phyloP scores from a whole-genome alignment of 2,113 vertebrate genomes.

The Spea bombifrons region DNA sequence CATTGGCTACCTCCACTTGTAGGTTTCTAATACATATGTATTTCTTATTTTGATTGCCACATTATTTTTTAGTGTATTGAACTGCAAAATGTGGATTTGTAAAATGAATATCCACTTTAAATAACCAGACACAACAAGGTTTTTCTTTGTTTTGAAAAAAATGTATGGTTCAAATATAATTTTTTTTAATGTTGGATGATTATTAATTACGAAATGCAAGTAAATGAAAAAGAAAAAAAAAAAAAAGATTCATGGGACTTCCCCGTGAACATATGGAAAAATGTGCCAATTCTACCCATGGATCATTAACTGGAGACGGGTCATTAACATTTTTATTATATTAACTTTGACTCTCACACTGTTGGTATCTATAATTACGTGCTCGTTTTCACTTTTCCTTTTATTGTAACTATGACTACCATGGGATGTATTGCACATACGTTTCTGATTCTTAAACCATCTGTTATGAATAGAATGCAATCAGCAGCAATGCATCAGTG shows the following conservation, averaged over 20 bases:
- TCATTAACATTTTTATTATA: slow-evolving; percentile 40
- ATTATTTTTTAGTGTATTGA: no score
- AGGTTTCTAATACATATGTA: no score
- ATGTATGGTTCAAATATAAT: neutral
- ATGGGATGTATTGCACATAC: slow-evolving; percentile 31
- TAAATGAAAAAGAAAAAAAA: neutral
- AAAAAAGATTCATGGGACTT: no score
- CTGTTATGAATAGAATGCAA: slow-evolving; percentile 26
- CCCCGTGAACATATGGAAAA: slow-evolving; percentile 7
- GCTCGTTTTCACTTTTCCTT: slow-evolving; percentile 21
- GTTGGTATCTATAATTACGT: slow-evolving; percentile 39
- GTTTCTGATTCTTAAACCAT: slow-evolving; percentile 26
- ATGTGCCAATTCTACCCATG: slow-evolving; percentile 23
- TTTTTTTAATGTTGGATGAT: neutral
- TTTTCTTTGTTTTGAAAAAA: neutral
- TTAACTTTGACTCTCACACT: slow-evolving; percentile 29
- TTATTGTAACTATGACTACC: slow-evolving; percentile 35
- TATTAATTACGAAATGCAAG: neutral
- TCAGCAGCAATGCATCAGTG: slow-evolving; percentile 22
- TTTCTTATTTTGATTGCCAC: no score
- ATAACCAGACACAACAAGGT: no score
- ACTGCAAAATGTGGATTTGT: no score
- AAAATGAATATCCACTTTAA: no score
- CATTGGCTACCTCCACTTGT: no score
- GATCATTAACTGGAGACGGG: slow-evolving; percentile 27